A percentile compares a stretch with the other conserved stretches of the same genome.
Conservation (phyloP, 1,140 invertebrate genomes). For the Scaptomyza graminum region DNA sequence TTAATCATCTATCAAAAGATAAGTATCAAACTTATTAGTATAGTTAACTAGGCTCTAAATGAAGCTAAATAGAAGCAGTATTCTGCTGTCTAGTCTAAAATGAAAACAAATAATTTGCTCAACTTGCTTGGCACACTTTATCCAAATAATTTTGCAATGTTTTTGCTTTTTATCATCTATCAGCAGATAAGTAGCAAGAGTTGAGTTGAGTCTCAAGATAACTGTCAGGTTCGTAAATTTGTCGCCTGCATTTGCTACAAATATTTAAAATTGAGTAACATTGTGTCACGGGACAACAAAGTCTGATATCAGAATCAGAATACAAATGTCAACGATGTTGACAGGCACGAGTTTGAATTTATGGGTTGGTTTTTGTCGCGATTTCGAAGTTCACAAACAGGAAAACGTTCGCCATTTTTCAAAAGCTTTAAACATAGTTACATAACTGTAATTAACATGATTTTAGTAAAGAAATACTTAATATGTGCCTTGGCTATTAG, state of each 20-base stretch:
- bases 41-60: no score
- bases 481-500: no score
- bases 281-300: conserved; percentile 56
- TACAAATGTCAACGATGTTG: conserved; percentile 35
- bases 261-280: conserved; percentile 56
- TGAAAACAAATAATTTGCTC: neutral
- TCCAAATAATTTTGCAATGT: conserved; percentile 12
- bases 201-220: conserved; percentile 38
- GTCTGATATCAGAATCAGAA: conserved; percentile 44
- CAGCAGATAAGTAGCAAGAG: conserved; percentile 12
- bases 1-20: neutral
- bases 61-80: no score
- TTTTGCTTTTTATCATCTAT: conserved; percentile 5
- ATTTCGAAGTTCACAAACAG: conserved; percentile 10
- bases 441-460: neutral
- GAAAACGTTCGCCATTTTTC: conserved; percentile 16
- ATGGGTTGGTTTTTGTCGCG: conserved; percentile 50
- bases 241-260: conserved; percentile 55
- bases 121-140: neutral
- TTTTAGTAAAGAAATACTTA: no score
- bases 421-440: neutral
- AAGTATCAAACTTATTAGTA: neutral
- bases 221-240: conserved; percentile 53
- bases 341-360: conserved; percentile 69
- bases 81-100: neutral